A percentile compares a stretch with the other conserved stretches of the same genome.
These are phyloP conservation scores for Parapsyche elsis DNA, from an alignment of 1,140 invertebrate genomes.

Conservation along the genomic window DNA sequence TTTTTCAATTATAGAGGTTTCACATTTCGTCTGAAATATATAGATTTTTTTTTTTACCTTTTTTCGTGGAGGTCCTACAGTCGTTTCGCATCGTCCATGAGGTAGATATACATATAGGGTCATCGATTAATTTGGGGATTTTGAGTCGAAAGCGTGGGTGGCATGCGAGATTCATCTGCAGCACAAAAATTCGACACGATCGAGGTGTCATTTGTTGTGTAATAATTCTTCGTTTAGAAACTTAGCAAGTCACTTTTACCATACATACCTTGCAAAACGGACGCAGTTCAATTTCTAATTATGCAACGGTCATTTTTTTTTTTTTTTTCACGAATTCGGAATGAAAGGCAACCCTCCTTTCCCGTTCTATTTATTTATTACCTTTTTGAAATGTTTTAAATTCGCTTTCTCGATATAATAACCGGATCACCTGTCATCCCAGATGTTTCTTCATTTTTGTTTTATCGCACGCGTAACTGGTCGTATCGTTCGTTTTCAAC, in stretches of 20 bases:
- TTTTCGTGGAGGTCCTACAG: neutral
- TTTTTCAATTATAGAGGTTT: constrained; percentile 21
- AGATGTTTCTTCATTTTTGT: no score
- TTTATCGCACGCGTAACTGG: no score
- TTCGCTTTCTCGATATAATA: no score
- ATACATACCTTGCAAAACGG: neutral
- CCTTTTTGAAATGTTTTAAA: no score
- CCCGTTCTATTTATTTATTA: neutral
- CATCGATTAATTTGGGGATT: neutral
- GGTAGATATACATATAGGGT: neutral
- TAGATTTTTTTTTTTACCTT: constrained; percentile 4
- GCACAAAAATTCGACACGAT: neutral
- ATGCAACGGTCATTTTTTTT: neutral
- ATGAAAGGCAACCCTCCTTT: neutral
- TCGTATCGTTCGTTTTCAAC: no score
- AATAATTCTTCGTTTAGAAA: constrained; percentile 6
- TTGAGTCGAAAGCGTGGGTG: neutral
- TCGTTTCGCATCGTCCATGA: neutral
- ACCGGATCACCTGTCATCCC: no score
- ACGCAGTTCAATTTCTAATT: neutral
- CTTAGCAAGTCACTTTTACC: constrained; percentile 2
- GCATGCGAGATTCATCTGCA: neutral
- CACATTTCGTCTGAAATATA: neutral
- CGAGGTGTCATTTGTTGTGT: neutral
- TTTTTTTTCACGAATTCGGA: neutral